A percentile compares a stretch with the other conserved stretches of the same genome.
phyloP scores from a whole-genome alignment of 2,113 vertebrate species.

The Sebastes fasciatus region DNA sequence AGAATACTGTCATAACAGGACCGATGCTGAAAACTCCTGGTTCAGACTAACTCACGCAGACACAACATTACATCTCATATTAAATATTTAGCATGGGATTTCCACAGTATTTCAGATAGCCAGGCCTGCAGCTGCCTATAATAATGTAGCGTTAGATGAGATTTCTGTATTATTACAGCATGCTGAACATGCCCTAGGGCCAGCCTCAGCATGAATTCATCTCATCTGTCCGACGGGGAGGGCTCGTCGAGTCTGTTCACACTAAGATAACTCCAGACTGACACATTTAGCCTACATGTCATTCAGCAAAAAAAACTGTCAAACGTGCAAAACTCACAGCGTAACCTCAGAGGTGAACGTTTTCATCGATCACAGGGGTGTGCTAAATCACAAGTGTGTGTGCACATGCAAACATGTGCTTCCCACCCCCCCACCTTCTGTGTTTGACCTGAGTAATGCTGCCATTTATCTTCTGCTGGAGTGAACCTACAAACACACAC shows the following conservation, averaged over 20 bases:
- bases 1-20: too few species aligned
- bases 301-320: constrained; percentile 1
- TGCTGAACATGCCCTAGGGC: constrained; percentile 15
- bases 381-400: constrained; percentile 20
- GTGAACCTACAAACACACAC: constrained; percentile 24
- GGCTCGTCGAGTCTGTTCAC: neutral
- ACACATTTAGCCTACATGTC: constrained; percentile 7
- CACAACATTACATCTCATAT: constrained; percentile 4
- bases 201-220: constrained; percentile 29
- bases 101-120: constrained; percentile 9
- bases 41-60: neutral
- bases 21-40: too few species aligned
- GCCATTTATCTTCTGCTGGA: constrained; percentile 38
- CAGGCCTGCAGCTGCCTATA: neutral
- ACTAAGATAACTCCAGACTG: neutral
- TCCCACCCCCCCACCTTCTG: neutral
- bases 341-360: constrained; percentile 9
- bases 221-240: constrained; percentile 27
- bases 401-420: constrained; percentile 35
- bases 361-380: constrained; percentile 14
- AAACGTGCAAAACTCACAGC: neutral
- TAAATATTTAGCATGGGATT: neutral
- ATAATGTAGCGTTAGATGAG: neutral
- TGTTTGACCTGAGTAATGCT: constrained; percentile 12
- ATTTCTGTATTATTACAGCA: constrained; percentile 24